Evolutionary conservation across 2,888 invertebrate genomes (phyloP).

Genomic region (Aspidiotus rigidus): DNA sequence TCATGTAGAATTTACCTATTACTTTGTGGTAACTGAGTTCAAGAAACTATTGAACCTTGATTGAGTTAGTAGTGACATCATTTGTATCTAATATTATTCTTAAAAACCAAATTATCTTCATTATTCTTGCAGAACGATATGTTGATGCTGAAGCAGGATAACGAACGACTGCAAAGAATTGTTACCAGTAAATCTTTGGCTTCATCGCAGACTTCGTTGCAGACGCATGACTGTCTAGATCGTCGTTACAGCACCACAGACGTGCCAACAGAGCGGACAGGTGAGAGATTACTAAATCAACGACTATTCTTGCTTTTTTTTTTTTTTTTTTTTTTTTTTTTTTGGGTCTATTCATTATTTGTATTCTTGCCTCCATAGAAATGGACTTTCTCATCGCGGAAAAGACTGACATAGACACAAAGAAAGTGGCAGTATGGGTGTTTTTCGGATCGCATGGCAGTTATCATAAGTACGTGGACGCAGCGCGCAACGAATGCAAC

Average conservation of each 20-base stretch:
- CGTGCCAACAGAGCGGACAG: conserved; percentile 24
- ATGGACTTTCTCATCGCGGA: conserved; percentile 28
- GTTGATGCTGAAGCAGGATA: conserved; percentile 92
- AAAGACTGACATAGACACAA: conserved; percentile 62
- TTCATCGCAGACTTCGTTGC: conserved; percentile 49
- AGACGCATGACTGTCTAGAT: conserved; percentile 39
- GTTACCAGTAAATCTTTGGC: conserved; percentile 54
- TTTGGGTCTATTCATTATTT: background rate
- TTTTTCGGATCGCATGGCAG: conserved; percentile 75
- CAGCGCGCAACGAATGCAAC: conserved; percentile 49
- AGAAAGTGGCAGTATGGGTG: conserved; percentile 77
- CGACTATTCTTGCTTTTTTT: too few relatives aligned
- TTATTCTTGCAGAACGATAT: conserved; percentile 71
- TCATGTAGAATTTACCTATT: too few relatives aligned
- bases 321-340: too few relatives aligned
- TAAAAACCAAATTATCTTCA: too few relatives aligned
- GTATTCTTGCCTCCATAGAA: background rate
- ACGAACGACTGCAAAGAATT: conserved; percentile 82
- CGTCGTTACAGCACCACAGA: conserved; percentile 29
- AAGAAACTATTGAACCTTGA: too few relatives aligned
- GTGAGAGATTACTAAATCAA: conserved; percentile 11
- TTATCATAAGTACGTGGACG: conserved; percentile 57
- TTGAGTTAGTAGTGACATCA: too few relatives aligned
- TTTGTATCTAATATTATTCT: background rate
- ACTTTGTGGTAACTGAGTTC: too few relatives aligned